Conservation (phyloP, 2,888 invertebrate species). For the Leucophora obtusa region DNA sequence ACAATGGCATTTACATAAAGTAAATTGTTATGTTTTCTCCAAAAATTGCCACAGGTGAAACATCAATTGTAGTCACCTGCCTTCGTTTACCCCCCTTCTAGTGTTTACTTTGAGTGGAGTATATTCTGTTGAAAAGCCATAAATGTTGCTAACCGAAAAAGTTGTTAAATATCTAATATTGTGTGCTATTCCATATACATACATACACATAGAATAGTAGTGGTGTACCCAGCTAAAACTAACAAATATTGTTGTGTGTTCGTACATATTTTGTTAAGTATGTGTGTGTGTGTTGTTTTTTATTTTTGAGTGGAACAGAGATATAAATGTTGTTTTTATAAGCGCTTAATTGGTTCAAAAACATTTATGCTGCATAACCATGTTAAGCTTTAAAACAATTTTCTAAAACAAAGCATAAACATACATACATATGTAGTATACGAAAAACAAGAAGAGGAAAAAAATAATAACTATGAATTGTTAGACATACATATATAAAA, state of each 20-base stretch:
- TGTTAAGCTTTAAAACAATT: constrained; percentile 53
- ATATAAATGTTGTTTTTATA: constrained; percentile 36
- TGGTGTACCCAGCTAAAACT: not conserved
- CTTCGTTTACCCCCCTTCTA: constrained; percentile 7
- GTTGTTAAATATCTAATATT: constrained; percentile 34
- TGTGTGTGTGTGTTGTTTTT: not conserved
- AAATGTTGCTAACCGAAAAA: constrained; percentile 37
- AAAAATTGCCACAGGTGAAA: constrained; percentile 40
- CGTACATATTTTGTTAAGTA: not conserved
- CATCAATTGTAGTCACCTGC: constrained; percentile 41
- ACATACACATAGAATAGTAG: not conserved
- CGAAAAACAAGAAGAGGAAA: too few species aligned
- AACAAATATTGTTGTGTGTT: not conserved
- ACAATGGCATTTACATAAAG: not conserved
- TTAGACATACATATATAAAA: too few species aligned
- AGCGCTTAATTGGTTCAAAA: constrained; percentile 50
- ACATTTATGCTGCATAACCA: constrained; percentile 42
- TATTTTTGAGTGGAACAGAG: not conserved
- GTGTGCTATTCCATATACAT: not conserved
- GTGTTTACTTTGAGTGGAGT: not conserved
- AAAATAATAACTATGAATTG: too few species aligned
- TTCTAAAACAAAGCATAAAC: constrained; percentile 24
- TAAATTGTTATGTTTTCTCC: constrained; percentile 13
- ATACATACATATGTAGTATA: not conserved
- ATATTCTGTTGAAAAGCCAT: constrained; percentile 11